Conservation (phyloP, 2,797 vertebrate species). For the Melanogrammus aeglefinus region DNA sequence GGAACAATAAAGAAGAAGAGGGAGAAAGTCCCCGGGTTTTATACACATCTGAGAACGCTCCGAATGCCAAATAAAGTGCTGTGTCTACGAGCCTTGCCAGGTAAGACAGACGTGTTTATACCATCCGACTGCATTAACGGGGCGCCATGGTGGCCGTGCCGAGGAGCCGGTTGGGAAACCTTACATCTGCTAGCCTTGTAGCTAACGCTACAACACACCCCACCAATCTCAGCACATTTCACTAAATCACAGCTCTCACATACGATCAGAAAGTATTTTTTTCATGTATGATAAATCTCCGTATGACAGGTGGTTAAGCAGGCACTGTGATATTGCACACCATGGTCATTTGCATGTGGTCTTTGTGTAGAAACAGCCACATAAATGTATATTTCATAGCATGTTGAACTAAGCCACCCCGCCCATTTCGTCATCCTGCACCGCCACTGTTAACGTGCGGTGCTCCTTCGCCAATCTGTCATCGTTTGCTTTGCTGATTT, state of each 20-base stretch:
- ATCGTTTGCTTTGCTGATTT: not conserved
- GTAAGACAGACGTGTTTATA: conserved; percentile 22
- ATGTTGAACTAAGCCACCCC: not conserved
- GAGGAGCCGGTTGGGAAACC: not conserved
- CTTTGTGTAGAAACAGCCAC: not conserved
- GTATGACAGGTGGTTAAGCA: too few relatives aligned
- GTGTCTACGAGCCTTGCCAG: conserved; percentile 6
- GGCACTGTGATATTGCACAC: too few relatives aligned
- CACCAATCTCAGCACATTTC: not conserved
- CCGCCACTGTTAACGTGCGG: not conserved
- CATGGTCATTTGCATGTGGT: not conserved
- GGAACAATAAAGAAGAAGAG: conserved; percentile 66
- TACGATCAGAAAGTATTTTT: too few relatives aligned
- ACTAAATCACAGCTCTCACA: not conserved
- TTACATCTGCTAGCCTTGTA: conserved; percentile 33
- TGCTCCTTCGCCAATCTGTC: too few relatives aligned
- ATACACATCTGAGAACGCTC: conserved; percentile 26
- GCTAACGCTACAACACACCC: not conserved
- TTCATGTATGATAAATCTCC: too few relatives aligned
- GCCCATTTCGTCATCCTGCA: not conserved
- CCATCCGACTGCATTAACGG: not conserved
- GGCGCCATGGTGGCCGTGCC: not conserved
- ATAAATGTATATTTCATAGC: not conserved
- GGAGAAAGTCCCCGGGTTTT: conserved; percentile 41
- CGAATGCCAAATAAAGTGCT: not conserved